Evolutionary conservation across 2,113 vertebrate species (phyloP).

Genomic region (Desmodus rotundus): DNA sequence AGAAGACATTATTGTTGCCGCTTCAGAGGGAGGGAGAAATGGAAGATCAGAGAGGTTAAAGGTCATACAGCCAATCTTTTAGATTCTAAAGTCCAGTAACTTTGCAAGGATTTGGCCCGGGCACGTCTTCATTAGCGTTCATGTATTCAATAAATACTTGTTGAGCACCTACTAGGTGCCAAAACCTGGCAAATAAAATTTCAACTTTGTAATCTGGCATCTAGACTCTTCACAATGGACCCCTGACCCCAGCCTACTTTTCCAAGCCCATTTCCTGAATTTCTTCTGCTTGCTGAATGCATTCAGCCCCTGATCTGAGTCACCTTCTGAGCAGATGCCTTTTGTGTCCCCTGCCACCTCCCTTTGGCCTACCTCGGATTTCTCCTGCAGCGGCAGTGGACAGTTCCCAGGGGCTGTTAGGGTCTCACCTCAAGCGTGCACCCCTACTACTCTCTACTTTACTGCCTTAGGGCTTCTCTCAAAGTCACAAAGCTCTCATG

Average conservation of each 20-base stretch:
- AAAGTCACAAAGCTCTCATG: background rate
- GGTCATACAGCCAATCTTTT: background rate
- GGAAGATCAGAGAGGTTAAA: conserved; percentile 10
- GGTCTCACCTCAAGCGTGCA: background rate
- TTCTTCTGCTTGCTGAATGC: background rate
- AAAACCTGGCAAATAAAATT: background rate
- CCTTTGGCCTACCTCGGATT: background rate
- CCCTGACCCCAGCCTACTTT: background rate
- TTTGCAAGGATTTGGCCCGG: background rate
- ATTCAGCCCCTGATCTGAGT: background rate
- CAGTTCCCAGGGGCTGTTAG: background rate
- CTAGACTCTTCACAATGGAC: background rate
- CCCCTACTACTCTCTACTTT: background rate
- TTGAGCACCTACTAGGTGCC: background rate
- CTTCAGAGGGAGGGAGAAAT: background rate
- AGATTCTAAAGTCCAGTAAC: background rate
- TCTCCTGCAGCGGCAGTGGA: background rate
- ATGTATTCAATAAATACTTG: background rate
- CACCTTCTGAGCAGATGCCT: background rate
- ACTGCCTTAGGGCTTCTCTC: background rate
- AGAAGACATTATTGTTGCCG: background rate
- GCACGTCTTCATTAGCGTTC: background rate
- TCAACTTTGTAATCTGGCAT: background rate
- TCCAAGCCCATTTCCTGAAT: background rate
- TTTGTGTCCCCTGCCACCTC: background rate